These are phyloP conservation scores for Campylomormyrus numenius DNA, from an alignment of 2,113 vertebrate species.

Conservation along the genomic window DNA sequence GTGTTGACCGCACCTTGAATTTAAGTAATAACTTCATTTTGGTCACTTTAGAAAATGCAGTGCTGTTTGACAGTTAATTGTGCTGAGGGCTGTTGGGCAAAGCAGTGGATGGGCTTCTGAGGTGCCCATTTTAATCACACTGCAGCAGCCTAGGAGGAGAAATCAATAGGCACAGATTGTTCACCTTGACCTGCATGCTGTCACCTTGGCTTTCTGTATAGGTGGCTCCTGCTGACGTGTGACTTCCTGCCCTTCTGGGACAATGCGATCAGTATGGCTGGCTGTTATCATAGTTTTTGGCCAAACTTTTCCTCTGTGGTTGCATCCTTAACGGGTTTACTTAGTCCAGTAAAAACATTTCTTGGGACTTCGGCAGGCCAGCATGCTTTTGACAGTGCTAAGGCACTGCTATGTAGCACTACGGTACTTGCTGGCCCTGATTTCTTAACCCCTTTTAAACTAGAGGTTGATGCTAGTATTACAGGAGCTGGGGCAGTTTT, in stretches of 20 bases:
- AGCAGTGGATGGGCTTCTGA: slow-evolving; percentile 13
- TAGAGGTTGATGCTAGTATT: background rate
- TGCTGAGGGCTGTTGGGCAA: slow-evolving; percentile 27
- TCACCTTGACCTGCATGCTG: background rate
- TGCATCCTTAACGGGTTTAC: background rate
- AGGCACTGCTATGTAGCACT: background rate
- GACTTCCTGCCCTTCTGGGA: background rate
- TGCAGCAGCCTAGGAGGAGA: background rate
- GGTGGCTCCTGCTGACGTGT: background rate
- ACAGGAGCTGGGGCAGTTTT: background rate
- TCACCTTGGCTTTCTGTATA: background rate
- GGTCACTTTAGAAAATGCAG: slow-evolving; percentile 29
- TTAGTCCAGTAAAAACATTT: background rate
- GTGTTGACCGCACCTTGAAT: slow-evolving; percentile 19
- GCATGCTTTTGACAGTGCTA: background rate
- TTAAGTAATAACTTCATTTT: slow-evolving; percentile 27
- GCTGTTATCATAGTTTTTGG: background rate
- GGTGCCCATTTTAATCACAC: background rate
- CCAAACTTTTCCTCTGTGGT: background rate
- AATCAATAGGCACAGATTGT: background rate
- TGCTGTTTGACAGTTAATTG: slow-evolving; percentile 29
- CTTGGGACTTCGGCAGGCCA: background rate
- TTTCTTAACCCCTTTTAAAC: background rate
- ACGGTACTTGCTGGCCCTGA: background rate
- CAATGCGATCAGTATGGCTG: background rate